Evolutionary conservation across 2,888 invertebrate genomes (phyloP), one percentile per base, ranked within the genome.

Genomic region (Plagodis dolabraria): DNA sequence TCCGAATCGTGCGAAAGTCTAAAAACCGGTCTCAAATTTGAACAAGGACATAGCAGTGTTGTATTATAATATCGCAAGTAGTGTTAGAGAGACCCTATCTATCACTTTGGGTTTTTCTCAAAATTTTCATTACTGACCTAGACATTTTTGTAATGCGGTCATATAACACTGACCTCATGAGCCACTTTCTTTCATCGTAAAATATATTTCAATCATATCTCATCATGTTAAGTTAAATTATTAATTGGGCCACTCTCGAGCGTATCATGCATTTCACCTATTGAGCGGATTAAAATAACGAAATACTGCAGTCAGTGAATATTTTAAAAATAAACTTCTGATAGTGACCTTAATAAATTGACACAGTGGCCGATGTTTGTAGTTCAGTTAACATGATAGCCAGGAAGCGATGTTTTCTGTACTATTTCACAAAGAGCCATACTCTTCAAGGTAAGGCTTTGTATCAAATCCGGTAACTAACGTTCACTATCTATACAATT

Each of bases 341-440:
- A 69, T 63, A 66, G 62, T 78, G 83, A 82, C 85, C 87, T 87
- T 80, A 76, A 38, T 75, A 76, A 80, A 83, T 86, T 85, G 77
- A 80, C 82, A 81, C 74, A 74, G 73, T 76, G 70, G 78, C 79
- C 78, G 78, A 76, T 83, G 79, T 86, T 86, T 87, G 84, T 82
- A 80, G 73, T 77, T 74, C 73, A 81, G 70, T 87, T 87, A 88
- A 81, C 87, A 82, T 71, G 78, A 84, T 81, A 81, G 77, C 65
- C 82, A 87, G 89, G 91, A 90, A 89, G 84, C 74, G 66, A 63
- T 63, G 63, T 74, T 5, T 71, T 68, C 74, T 46, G 63, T 69
- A 67, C 75, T 76, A 75, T 77, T 80, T 82, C 76, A 81, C 75
- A 79, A 82, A 82, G 77, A 80, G 67, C 66, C 68, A 68, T 77